A percentile compares a stretch with the other conserved stretches of the same genome.
These are phyloP conservation scores for Cactoblastis cactorum DNA, from an alignment of 2,888 invertebrate species.

Conservation along the genomic window DNA sequence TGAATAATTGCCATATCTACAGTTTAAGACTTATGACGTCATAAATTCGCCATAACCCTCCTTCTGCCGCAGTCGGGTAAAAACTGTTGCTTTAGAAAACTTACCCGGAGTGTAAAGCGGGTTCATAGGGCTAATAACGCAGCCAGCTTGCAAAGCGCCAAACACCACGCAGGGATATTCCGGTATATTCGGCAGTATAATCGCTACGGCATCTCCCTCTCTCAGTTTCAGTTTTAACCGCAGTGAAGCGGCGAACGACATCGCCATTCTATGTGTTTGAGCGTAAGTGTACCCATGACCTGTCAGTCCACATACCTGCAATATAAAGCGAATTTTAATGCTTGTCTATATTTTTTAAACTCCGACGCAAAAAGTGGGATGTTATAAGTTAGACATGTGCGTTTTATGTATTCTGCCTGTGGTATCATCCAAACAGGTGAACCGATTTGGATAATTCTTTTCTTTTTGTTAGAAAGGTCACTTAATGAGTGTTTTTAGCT, in stretches of 20 bases:
- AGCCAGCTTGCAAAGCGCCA: conserved; percentile 84
- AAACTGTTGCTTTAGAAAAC: conserved; percentile 20
- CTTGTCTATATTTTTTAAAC: neutral
- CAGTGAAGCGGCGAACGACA: conserved; percentile 82
- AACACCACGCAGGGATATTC: conserved; percentile 84
- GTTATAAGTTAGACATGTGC: too few species aligned
- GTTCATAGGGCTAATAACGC: conserved; percentile 85
- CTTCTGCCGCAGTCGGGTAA: too few species aligned
- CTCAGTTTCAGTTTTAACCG: conserved; percentile 82
- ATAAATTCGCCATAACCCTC: too few species aligned
- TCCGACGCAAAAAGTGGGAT: too few species aligned
- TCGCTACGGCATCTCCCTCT: conserved; percentile 82
- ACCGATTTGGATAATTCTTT: too few species aligned
- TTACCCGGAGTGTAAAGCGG: conserved; percentile 73
- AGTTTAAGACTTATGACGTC: too few species aligned
- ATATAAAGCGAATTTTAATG: conserved; percentile 16
- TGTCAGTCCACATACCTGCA: conserved; percentile 86
- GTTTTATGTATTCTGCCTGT: too few species aligned
- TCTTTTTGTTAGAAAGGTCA: too few species aligned
- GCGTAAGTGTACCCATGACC: conserved; percentile 86
- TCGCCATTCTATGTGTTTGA: conserved; percentile 80
- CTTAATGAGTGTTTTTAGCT: too few species aligned
- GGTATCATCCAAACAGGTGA: too few species aligned
- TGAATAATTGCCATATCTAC: too few species aligned
- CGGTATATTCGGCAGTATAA: conserved; percentile 87